Base-by-base conservation (phyloP, 2,888 invertebrate species). In the Thumatha senex region DNA sequence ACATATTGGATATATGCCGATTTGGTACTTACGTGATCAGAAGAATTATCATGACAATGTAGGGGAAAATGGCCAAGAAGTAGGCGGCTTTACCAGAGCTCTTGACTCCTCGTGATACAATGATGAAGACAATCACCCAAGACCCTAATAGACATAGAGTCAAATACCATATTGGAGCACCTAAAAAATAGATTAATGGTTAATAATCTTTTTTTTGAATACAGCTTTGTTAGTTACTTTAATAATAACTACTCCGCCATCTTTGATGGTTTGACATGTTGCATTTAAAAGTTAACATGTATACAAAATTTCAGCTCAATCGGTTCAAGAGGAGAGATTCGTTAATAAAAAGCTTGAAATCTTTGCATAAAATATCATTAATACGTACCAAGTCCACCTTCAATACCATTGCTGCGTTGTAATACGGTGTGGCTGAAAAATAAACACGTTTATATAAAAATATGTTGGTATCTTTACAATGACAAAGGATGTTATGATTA, bases 31-130 rank as follows among this genome's bases (percentile, higher is more conserved):
- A 92, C 86, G 89, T 93, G 44, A 96, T 93, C 11, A 97, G 92
- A 40, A 97, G 84, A 31, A 94, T 93, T 51, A 96, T 86, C 82
- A 97, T 93, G 45, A 97, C 94, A 5, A 96, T 92, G 72, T 96
- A 96, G 0, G 97, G 97, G 78, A 97, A 97, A 2, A 97, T 81
- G 0, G 98, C 98, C n/a, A 98, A 94, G 81, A 98, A 96, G 82
- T 98, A 98, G 0, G 97, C 95, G 0, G 95, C 95, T 81, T 96
- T 96, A 40, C 96, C 96, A 0, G 96, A 95, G 70, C 95, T 95
- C 78, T 95, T 94, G 0, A 96, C 95, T 9, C 96, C 96, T 57
- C 93, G 93, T 12, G 95, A 91, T 40, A 96, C 94, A 46, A 96
- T 94, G 7, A 94, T 64, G 72, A 95, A 96, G 34, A 96, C 94